These are phyloP conservation scores for Telmatochromis sp. DNA, from an alignment of 2,113 vertebrate genomes.

Conservation along the genomic window DNA sequence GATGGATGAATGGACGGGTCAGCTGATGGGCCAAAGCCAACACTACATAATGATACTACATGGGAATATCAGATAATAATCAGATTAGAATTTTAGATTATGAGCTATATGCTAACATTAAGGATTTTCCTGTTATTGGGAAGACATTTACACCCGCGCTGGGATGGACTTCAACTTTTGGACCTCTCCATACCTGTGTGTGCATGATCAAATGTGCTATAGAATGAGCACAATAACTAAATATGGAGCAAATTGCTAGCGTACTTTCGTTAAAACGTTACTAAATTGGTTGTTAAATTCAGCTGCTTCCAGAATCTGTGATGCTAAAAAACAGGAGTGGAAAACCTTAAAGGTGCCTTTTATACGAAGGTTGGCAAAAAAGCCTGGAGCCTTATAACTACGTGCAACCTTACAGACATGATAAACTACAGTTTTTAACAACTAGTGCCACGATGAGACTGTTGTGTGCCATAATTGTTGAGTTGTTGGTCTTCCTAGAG, in stretches of 20 bases:
- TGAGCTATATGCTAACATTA: neutral
- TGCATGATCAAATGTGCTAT: neutral
- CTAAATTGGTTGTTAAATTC: neutral
- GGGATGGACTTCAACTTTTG: neutral
- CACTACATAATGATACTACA: neutral
- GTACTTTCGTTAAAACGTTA: neutral
- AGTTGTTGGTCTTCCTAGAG: neutral
- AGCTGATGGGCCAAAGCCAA: neutral
- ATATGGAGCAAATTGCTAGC: neutral
- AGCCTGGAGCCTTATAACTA: neutral
- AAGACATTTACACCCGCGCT: neutral
- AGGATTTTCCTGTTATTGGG: neutral
- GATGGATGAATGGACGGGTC: neutral
- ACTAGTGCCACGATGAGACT: rapidly evolving
- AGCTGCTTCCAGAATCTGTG: neutral
- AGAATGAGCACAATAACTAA: neutral
- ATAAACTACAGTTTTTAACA: neutral
- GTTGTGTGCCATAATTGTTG: neutral
- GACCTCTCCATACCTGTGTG: neutral
- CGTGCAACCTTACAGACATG: neutral
- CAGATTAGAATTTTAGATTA: neutral
- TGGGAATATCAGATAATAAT: neutral
- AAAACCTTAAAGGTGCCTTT: neutral
- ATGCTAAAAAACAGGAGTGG: neutral
- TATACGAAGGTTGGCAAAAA: rapidly evolving